Conservation (phyloP, 2,113 vertebrate genomes). For the Pelodiscus sinensis region DNA sequence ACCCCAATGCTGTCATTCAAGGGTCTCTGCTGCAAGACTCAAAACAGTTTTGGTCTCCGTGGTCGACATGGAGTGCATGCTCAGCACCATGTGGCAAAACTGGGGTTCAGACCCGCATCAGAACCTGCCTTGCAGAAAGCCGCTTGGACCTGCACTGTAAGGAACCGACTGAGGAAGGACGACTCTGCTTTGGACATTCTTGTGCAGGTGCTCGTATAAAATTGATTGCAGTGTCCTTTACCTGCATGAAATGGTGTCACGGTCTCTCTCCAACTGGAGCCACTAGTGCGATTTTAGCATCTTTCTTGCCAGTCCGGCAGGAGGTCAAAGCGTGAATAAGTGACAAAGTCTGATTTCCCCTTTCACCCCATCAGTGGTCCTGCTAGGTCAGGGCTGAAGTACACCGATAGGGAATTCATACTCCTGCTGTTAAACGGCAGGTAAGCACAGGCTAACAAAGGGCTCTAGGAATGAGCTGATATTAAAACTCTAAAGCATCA, state of each 20-base stretch:
- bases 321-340: not conserved
- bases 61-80: conserved; percentile 93
- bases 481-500: not conserved
- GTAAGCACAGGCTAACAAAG: not conserved
- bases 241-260: not conserved
- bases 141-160: conserved; percentile 79
- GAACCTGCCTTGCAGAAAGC: conserved; percentile 82
- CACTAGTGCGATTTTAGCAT: rapidly evolving
- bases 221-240: not conserved
- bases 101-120: conserved; percentile 86
- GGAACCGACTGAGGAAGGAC: conserved; percentile 85
- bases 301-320: not conserved
- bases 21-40: conserved; percentile 68
- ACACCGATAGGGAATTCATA: not conserved
- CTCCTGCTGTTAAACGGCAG: no score
- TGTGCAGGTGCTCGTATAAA: conserved; percentile 79
- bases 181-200: conserved; percentile 83
- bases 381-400: not conserved
- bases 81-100: conserved; percentile 86
- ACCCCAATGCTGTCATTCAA: conserved; percentile 52
- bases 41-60: conserved; percentile 83
- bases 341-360: not conserved
- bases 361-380: not conserved
- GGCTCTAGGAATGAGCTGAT: not conserved
- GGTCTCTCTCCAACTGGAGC: not conserved